These are phyloP conservation scores for Mycetomoellerius zeteki DNA, from an alignment of 1,140 invertebrate species.

Conservation along the genomic window DNA sequence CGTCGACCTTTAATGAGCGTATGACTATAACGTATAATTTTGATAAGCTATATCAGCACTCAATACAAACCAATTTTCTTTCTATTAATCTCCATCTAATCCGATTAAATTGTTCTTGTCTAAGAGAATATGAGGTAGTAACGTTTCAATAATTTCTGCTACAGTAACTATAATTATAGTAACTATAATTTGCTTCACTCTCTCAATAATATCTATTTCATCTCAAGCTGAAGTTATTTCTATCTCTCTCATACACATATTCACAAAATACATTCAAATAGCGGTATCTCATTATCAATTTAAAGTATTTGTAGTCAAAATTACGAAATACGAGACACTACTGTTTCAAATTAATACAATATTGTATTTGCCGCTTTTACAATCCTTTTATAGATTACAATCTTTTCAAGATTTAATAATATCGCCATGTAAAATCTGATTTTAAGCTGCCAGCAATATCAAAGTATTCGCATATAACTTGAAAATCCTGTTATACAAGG, in stretches of 20 bases:
- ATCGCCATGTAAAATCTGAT: not conserved
- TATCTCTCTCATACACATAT: not conserved
- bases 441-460: not conserved
- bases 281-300: not conserved
- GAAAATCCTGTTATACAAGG: not conserved
- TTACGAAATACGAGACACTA: not conserved
- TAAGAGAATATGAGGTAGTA: not conserved
- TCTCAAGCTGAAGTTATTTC: not conserved
- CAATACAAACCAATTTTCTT: not conserved
- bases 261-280: not conserved
- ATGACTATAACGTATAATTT: constrained; percentile 18
- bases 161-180: not conserved
- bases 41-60: constrained; percentile 24
- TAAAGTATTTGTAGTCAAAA: not conserved
- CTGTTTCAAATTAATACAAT: not conserved
- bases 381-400: not conserved
- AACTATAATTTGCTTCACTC: not conserved
- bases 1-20: constrained; percentile 36
- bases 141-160: constrained; percentile 7
- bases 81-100: constrained; percentile 16
- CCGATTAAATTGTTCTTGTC: not conserved
- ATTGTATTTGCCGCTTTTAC: not conserved
- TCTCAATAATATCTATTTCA: not conserved
- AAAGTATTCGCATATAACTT: not conserved
- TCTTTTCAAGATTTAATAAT: constrained; percentile 35